Evolutionary conservation across 2,888 invertebrate genomes (phyloP).

Genomic region (Scaeva pyrastri): DNA sequence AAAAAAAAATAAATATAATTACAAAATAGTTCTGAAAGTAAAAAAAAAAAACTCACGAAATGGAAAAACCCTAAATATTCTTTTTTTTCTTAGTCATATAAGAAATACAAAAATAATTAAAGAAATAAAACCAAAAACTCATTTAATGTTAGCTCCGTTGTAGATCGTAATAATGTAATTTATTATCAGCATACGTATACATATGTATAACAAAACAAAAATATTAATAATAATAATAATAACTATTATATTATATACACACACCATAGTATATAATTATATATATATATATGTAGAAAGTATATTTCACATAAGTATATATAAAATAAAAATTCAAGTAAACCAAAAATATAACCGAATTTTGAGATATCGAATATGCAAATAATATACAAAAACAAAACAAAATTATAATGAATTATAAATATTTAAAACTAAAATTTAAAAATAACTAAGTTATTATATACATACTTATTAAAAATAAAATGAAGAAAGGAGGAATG

Average conservation of each 20-base stretch:
- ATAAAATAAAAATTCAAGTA: conserved; percentile 33
- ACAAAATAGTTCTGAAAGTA: conserved; percentile 18
- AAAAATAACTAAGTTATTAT: conserved; percentile 70
- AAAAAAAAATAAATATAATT: neutral
- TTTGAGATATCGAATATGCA: conserved; percentile 74
- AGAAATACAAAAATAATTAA: conserved; percentile 18
- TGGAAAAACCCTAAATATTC: conserved; percentile 20
- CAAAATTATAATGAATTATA: conserved; percentile 64
- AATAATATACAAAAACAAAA: conserved; percentile 62
- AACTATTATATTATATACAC: conserved; percentile 68
- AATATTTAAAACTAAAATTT: conserved; percentile 69
- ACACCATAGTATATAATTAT: conserved; percentile 57
- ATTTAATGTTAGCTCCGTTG: conserved; percentile 74
- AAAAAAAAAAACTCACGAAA: conserved; percentile 13
- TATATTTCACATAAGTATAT: conserved; percentile 56
- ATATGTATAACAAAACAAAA: conserved; percentile 39
- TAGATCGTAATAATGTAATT: conserved; percentile 74
- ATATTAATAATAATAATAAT: conserved; percentile 34
- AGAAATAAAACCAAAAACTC: conserved; percentile 56
- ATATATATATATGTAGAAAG: conserved; percentile 11
- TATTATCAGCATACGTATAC: conserved; percentile 75
- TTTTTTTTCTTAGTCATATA: conserved; percentile 34
- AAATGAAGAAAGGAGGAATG: conserved; percentile 22
- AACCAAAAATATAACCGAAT: conserved; percentile 71
- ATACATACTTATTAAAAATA: conserved; percentile 57